phyloP scores from a whole-genome alignment of 2,113 vertebrate species.

The Campylorhamphus procurvoides region DNA sequence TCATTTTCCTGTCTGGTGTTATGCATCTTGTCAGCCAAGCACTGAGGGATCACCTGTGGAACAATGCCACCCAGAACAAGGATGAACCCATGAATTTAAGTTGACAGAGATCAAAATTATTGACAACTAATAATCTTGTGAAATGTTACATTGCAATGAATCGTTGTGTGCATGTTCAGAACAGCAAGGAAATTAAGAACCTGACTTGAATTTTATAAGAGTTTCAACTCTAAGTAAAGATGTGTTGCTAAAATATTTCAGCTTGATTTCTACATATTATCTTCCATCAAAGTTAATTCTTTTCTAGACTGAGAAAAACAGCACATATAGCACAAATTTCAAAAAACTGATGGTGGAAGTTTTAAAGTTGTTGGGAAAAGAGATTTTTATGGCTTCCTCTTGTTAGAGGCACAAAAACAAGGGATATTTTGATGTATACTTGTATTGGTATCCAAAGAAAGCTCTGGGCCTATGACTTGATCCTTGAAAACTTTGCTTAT shows the following conservation, averaged over 20 bases:
- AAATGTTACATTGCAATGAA: background rate
- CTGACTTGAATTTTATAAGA: background rate
- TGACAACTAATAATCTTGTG: background rate
- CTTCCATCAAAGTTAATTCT: background rate
- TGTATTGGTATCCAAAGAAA: background rate
- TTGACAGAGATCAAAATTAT: background rate
- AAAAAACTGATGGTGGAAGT: background rate
- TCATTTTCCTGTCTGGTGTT: background rate
- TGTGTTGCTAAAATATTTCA: background rate
- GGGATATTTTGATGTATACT: background rate
- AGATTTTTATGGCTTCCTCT: background rate
- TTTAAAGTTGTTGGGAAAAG: background rate
- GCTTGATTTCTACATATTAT: background rate
- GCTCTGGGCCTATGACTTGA: background rate
- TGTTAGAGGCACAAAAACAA: background rate
- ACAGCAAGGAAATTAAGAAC: background rate
- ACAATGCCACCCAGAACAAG: background rate
- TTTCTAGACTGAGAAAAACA: background rate
- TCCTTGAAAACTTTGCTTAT: background rate
- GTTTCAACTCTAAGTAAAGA: background rate
- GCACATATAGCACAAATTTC: background rate
- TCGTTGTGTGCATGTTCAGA: rapidly evolving
- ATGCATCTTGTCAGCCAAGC: background rate
- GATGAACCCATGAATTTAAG: background rate
- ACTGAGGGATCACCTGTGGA: background rate